These are phyloP conservation scores for Himalopsyche kuldschensis DNA, from an alignment of 2,888 invertebrate genomes.

Conservation along the genomic window DNA sequence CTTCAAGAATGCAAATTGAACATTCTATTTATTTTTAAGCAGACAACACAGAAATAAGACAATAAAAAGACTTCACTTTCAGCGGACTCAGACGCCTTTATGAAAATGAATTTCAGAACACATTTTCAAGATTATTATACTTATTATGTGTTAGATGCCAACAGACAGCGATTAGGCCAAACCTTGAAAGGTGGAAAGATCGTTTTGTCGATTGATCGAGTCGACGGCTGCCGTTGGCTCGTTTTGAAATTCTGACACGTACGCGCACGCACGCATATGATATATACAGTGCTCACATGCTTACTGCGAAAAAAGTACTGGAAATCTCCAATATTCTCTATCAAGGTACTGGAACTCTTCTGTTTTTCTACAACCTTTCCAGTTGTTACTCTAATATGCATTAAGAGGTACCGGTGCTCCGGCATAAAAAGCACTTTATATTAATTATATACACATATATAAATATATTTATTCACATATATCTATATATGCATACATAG, in stretches of 20 bases:
- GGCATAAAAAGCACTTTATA: background rate
- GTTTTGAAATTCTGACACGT: background rate
- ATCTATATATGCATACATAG: conserved; percentile 30
- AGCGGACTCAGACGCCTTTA: conserved; percentile 34
- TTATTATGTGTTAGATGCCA: background rate
- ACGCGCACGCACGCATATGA: background rate
- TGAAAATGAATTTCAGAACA: conserved; percentile 15
- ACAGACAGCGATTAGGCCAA: conserved; percentile 12
- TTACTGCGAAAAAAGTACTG: background rate
- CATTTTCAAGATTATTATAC: background rate
- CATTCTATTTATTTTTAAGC: conserved; percentile 37
- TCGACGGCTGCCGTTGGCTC: background rate
- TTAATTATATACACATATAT: background rate
- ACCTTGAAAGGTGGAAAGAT: background rate
- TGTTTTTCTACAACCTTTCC: background rate
- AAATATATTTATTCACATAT: conserved; percentile 48
- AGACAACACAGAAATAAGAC: conserved; percentile 39
- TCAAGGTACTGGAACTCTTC: background rate
- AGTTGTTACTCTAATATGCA: background rate
- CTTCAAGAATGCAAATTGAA: conserved; percentile 36
- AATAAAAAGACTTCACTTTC: conserved; percentile 32
- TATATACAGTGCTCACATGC: background rate
- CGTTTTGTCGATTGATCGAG: background rate
- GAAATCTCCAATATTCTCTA: background rate
- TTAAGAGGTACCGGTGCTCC: background rate